Percentiles rank a stretch among this genome's conserved stretches.
phyloP scores from a whole-genome alignment of 2,888 invertebrate species.

The Rotaria macrura region DNA sequence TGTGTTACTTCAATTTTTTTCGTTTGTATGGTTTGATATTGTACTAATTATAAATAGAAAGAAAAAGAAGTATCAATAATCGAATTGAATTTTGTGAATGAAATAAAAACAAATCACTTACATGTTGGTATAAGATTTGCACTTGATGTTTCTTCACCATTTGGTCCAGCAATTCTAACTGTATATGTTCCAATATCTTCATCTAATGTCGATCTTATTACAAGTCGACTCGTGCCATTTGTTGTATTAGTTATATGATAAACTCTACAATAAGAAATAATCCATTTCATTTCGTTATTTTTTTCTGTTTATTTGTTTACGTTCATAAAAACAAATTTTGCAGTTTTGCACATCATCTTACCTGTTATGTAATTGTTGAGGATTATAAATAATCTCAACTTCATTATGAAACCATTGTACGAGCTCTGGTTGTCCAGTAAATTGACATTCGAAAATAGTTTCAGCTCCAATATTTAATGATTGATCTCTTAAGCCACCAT shows the following conservation, averaged over 20 bases:
- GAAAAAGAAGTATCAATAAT: not conserved
- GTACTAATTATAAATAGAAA: not conserved
- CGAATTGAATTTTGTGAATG: not conserved
- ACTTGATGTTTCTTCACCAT: not conserved
- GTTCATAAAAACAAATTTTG: too few relatives aligned
- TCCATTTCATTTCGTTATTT: not conserved
- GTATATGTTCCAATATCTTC: constrained; percentile 15
- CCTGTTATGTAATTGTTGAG: not conserved
- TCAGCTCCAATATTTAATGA: not conserved
- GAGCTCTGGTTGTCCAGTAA: not conserved
- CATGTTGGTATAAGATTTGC: not conserved
- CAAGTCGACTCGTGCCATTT: not conserved
- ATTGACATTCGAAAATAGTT: not conserved
- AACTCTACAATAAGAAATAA: not conserved
- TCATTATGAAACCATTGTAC: constrained; percentile 5
- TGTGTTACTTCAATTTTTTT: not conserved
- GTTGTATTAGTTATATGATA: not conserved
- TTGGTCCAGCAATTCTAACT: not conserved
- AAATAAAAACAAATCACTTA: not conserved
- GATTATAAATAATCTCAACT: not conserved
- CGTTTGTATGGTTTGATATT: not conserved
- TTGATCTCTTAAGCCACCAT: not conserved
- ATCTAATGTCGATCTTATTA: not conserved
- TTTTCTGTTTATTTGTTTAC: too few relatives aligned
- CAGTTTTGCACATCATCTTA: not conserved